phyloP scores from a whole-genome alignment of 2,888 invertebrate genomes.

The Pseudococcus longispinus region DNA sequence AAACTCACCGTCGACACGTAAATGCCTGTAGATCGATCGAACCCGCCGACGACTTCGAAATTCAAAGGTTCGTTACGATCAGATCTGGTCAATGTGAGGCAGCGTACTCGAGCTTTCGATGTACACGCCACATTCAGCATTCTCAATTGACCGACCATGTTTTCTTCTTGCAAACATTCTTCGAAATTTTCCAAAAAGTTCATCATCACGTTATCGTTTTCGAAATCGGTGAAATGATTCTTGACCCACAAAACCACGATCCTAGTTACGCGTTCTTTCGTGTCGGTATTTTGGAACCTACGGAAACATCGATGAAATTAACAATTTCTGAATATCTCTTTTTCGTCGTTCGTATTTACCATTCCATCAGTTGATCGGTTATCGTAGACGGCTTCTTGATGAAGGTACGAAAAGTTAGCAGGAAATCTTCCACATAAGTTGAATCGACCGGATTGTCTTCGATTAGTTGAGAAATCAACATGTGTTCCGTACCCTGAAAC shows the following conservation, averaged over 20 bases:
- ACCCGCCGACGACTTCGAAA: slow-evolving; percentile 93
- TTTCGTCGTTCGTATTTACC: slow-evolving; percentile 64
- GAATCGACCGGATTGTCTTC: slow-evolving; percentile 95
- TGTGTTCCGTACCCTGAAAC: slow-evolving; percentile 58
- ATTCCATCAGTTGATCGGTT: slow-evolving; percentile 83
- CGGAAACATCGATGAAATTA: neutral
- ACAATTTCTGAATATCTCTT: neutral
- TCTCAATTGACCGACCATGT: slow-evolving; percentile 77
- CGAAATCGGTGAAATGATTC: slow-evolving; percentile 97
- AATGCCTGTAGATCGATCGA: slow-evolving; percentile 89
- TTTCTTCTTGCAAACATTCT: slow-evolving; percentile 79
- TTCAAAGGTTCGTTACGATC: slow-evolving; percentile 92
- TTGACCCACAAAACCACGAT: slow-evolving; percentile 98
- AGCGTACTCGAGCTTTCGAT: slow-evolving; percentile 92
- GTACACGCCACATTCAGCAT: slow-evolving; percentile 96
- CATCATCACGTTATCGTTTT: slow-evolving; percentile 95
- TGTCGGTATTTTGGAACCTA: slow-evolving; percentile 66
- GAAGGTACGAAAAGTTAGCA: slow-evolving; percentile 95
- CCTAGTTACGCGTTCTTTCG: slow-evolving; percentile 84
- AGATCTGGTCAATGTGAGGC: slow-evolving; percentile 88
- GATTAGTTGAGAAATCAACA: slow-evolving; percentile 67
- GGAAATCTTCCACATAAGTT: slow-evolving; percentile 98
- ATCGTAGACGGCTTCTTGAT: slow-evolving; percentile 85
- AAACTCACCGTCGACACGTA: slow-evolving; percentile 79
- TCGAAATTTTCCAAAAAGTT: slow-evolving; percentile 94